phyloP scores from a whole-genome alignment of 2,888 invertebrate genomes.

The Andrena fulva region DNA sequence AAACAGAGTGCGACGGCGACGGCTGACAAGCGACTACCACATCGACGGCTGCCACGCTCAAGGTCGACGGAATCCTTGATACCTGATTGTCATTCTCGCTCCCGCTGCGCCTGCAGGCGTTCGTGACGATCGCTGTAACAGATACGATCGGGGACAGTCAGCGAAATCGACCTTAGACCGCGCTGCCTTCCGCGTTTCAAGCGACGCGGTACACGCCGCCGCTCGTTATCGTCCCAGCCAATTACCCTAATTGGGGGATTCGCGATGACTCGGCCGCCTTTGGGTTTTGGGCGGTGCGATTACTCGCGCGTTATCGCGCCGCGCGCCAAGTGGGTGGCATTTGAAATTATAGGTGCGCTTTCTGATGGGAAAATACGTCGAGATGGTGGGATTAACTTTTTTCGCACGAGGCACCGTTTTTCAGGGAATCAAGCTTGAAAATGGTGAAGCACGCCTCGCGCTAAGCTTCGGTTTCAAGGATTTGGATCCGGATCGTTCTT shows the following conservation, averaged over 20 bases:
- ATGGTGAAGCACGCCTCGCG: too few relatives aligned
- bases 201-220: not conserved
- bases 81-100: constrained; percentile 77
- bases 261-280: not conserved
- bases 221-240: not conserved
- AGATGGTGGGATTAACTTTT: too few relatives aligned
- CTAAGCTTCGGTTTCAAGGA: too few relatives aligned
- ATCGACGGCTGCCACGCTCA: constrained; percentile 84
- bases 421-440: too few relatives aligned
- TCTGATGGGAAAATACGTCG: too few relatives aligned
- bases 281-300: not conserved
- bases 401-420: too few relatives aligned
- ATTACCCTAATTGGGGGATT: constrained; percentile 30
- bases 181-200: constrained; percentile 11
- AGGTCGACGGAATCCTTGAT: constrained; percentile 84
- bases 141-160: constrained; percentile 8
- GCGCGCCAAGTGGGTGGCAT: not conserved
- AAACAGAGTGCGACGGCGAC: constrained; percentile 88
- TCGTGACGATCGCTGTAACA: constrained; percentile 76
- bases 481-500: too few relatives aligned
- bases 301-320: not conserved
- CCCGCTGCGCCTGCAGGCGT: constrained; percentile 73
- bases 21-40: constrained; percentile 82
- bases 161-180: constrained; percentile 11
- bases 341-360: too few relatives aligned